Evolutionary conservation across 1,140 invertebrate genomes (phyloP).

Genomic region (Saccostrea cuccullata): DNA sequence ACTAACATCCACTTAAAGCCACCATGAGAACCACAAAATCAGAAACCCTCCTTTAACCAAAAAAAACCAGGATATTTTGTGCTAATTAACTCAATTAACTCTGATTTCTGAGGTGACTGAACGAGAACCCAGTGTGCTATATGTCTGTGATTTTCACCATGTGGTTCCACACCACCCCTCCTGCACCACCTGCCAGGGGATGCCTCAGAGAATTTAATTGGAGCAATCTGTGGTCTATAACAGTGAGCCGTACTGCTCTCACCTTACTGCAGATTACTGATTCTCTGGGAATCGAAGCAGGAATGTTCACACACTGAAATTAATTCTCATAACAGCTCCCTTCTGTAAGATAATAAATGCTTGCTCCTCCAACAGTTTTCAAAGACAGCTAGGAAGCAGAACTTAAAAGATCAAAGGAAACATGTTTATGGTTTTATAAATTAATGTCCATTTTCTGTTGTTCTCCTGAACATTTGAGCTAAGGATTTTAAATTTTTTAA

Average conservation of each 20-base stretch:
- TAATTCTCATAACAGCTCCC: no score
- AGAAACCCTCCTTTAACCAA: neutral
- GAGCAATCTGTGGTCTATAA: constrained; percentile 7
- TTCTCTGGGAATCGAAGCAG: neutral
- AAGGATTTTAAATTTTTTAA: no score
- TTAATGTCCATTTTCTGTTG: no score
- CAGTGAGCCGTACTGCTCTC: neutral
- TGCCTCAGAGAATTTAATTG: constrained; percentile 1
- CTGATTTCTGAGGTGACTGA: neutral
- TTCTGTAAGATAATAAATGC: no score
- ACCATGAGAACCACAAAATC: neutral
- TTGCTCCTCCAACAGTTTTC: no score
- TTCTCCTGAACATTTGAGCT: no score
- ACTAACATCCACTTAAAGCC: neutral
- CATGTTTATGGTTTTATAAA: no score
- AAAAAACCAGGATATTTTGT: neutral
- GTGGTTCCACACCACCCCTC: neutral
- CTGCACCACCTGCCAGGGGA: neutral
- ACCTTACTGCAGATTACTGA: neutral
- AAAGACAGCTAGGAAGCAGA: no score
- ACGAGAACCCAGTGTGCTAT: neutral
- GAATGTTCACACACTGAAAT: neutral
- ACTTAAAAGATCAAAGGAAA: no score
- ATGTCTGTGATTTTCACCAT: neutral
- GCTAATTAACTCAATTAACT: neutral